Conservation (phyloP, 2,113 vertebrate species). For the Benitochromis conjunctus region DNA sequence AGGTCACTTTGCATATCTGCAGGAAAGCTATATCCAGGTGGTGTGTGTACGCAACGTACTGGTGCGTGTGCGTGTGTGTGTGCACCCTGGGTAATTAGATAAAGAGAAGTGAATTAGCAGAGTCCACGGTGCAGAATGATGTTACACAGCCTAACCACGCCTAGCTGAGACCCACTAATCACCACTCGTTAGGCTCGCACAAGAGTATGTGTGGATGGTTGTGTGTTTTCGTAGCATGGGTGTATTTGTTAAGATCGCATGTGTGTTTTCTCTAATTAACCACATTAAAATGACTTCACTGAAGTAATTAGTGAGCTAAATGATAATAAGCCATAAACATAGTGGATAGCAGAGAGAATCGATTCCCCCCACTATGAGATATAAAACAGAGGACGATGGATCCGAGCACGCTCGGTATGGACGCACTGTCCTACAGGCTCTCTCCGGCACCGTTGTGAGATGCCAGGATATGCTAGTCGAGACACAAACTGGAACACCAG, state of each 20-base stretch:
- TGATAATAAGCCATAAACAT: constrained; percentile 39
- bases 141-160: constrained; percentile 80
- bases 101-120: constrained; percentile 90
- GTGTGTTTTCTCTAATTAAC: constrained; percentile 27
- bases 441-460: background rate
- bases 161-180: constrained; percentile 86
- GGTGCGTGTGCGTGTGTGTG: constrained; percentile 59
- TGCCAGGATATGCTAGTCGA: constrained; percentile 17
- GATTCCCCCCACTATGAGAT: background rate
- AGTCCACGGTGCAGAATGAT: constrained; percentile 84
- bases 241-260: constrained; percentile 4
- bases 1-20: constrained; percentile 64
- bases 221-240: background rate
- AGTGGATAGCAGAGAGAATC: background rate
- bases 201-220: background rate
- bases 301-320: constrained; percentile 40
- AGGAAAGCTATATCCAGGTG: constrained; percentile 40
- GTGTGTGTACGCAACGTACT: background rate
- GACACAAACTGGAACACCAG: constrained; percentile 24
- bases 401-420: background rate
- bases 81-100: constrained; percentile 86
- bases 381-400: background rate
- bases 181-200: constrained; percentile 82
- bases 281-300: constrained; percentile 41
- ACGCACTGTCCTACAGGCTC: background rate